These are phyloP conservation scores for Platycheirus albimanus DNA, from an alignment of 2,888 invertebrate species.

Conservation along the genomic window DNA sequence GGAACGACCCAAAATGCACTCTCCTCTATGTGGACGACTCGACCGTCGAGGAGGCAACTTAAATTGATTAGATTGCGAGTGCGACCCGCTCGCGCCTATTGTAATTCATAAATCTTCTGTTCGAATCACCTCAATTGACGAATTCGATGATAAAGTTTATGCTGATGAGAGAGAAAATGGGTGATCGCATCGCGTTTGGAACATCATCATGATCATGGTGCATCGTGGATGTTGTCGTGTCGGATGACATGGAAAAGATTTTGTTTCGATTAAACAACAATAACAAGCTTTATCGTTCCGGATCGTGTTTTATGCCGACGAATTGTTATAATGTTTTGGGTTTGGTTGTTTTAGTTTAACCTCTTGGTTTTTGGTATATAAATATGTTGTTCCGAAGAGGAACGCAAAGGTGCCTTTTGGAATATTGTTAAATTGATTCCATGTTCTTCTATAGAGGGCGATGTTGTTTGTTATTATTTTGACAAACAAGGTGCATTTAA, in stretches of 20 bases:
- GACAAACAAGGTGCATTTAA: constrained; percentile 20
- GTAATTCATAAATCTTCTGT: constrained; percentile 19
- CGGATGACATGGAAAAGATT: constrained; percentile 61
- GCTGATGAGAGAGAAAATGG: constrained; percentile 35
- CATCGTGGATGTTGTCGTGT: constrained; percentile 41
- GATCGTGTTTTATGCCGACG: constrained; percentile 54
- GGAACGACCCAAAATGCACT: constrained; percentile 49
- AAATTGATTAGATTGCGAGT: constrained; percentile 61
- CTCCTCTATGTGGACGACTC: constrained; percentile 45
- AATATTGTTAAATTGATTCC: constrained; percentile 32
- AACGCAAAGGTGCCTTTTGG: background rate
- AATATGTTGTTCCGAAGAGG: background rate
- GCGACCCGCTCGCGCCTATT: constrained; percentile 32
- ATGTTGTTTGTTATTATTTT: constrained; percentile 21
- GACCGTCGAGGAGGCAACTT: constrained; percentile 42
- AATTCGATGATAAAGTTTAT: constrained; percentile 59
- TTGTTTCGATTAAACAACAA: constrained; percentile 64
- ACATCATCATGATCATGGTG: constrained; percentile 33
- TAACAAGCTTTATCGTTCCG: constrained; percentile 55
- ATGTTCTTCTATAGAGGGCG: constrained; percentile 4
- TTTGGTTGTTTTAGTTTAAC: constrained; percentile 16
- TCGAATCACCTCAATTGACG: constrained; percentile 49
- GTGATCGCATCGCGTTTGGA: background rate
- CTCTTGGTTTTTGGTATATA: constrained; percentile 3
- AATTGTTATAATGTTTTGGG: constrained; percentile 36